These are phyloP conservation scores for Lucifuga dentata DNA, from an alignment of 2,113 vertebrate species.

Conservation along the genomic window DNA sequence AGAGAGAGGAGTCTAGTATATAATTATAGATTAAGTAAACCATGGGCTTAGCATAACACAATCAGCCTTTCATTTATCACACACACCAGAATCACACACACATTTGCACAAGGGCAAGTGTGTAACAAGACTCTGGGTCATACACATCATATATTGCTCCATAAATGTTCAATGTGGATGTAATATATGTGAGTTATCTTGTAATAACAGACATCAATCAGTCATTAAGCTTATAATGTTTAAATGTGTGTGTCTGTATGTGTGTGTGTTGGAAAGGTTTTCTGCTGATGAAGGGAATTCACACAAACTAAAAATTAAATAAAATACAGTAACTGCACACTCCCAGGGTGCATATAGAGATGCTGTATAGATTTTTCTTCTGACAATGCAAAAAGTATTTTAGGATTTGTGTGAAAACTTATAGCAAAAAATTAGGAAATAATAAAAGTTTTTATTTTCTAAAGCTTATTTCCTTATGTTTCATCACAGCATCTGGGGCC, in stretches of 20 bases:
- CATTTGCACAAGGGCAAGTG: not conserved
- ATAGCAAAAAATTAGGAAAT: not conserved
- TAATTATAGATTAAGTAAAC: slow-evolving; percentile 67
- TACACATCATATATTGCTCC: slow-evolving; percentile 1
- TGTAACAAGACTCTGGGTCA: not conserved
- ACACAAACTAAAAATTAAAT: not conserved
- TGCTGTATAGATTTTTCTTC: slow-evolving; percentile 15
- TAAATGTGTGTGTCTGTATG: not conserved
- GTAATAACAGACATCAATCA: too few species aligned
- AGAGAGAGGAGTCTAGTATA: slow-evolving; percentile 35
- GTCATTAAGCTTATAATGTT: too few species aligned
- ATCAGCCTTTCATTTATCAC: slow-evolving; percentile 60
- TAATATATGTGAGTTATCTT: too few species aligned
- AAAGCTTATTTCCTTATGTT: too few species aligned
- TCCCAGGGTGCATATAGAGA: not conserved
- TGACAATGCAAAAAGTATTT: slow-evolving; percentile 17
- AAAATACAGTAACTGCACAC: not conserved
- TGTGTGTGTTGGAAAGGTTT: slow-evolving; percentile 10
- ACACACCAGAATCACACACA: too few species aligned
- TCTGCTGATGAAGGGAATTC: slow-evolving; percentile 17
- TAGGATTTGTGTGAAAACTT: slow-evolving; percentile 7
- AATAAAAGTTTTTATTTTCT: not conserved
- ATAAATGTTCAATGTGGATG: not conserved
- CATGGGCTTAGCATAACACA: slow-evolving; percentile 56
- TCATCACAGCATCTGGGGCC: too few species aligned